phyloP scores from a whole-genome alignment of 2,113 vertebrate species.

The Paraplagusia blochii region DNA sequence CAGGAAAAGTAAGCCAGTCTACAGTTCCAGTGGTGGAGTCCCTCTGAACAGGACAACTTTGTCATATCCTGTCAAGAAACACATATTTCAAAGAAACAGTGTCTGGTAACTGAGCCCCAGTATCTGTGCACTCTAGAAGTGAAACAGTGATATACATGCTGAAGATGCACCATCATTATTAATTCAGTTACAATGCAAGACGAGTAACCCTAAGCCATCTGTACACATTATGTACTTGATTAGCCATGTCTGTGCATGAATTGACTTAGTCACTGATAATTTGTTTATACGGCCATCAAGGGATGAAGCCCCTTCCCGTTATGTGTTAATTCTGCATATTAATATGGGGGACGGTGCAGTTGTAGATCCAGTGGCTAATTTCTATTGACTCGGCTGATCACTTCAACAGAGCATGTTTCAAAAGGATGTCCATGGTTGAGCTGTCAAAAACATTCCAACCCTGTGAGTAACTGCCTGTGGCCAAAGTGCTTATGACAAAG shows the following conservation, averaged over 20 bases:
- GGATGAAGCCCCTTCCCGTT: constrained; percentile 23
- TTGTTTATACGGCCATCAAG: constrained; percentile 30
- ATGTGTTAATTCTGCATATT: constrained; percentile 42
- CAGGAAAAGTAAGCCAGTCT: constrained; percentile 5
- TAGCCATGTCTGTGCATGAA: constrained; percentile 36
- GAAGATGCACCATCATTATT: constrained; percentile 32
- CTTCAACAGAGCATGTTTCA: constrained; percentile 27
- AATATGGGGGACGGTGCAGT: constrained; percentile 39
- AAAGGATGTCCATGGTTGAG: constrained; percentile 18
- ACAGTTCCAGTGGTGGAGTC: constrained; percentile 19
- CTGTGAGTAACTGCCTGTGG: constrained; percentile 7
- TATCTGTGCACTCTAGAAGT: constrained; percentile 2
- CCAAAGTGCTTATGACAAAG: constrained; percentile 16
- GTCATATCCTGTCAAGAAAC: constrained; percentile 40
- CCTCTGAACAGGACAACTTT: constrained; percentile 33
- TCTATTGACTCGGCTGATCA: constrained; percentile 27
- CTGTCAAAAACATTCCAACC: constrained; percentile 26
- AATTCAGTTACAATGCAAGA: constrained; percentile 35
- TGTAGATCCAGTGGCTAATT: constrained; percentile 49
- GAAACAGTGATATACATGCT: constrained; percentile 11
- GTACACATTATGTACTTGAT: constrained; percentile 24
- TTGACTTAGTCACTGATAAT: constrained; percentile 35
- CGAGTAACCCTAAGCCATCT: constrained; percentile 11
- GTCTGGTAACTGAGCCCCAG: constrained; percentile 24
- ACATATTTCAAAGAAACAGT: constrained; percentile 32